Evolutionary conservation across 1,140 invertebrate species (phyloP).

Genomic region (Hylaeus volcanicus): DNA sequence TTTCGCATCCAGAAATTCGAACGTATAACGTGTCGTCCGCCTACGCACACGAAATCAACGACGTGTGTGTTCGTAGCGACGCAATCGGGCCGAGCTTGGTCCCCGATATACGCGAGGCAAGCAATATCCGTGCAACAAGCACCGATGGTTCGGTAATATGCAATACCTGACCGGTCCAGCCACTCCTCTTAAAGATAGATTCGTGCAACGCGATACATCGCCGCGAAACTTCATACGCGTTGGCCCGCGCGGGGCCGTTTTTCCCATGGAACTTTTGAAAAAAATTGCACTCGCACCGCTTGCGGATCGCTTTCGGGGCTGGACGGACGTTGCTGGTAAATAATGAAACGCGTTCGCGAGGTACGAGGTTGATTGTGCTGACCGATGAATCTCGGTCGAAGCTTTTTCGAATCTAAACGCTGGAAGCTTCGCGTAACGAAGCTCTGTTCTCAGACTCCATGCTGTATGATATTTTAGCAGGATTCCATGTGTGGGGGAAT

Average conservation of each 20-base stretch:
- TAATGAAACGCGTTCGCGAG: not conserved
- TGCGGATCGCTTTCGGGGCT: not conserved
- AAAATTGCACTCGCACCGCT: not conserved
- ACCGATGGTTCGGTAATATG: slow-evolving; percentile 49
- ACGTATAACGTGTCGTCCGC: not conserved
- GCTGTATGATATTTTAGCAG: too few relatives aligned
- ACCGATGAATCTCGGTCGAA: not conserved
- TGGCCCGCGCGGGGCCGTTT: slow-evolving; percentile 43
- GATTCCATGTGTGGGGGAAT: too few relatives aligned
- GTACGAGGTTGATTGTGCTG: not conserved
- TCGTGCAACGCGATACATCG: slow-evolving; percentile 46
- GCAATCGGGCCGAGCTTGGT: not conserved
- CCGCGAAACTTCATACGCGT: slow-evolving; percentile 47
- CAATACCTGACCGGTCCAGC: slow-evolving; percentile 20
- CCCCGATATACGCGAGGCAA: slow-evolving; percentile 12
- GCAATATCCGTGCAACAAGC: slow-evolving; percentile 56
- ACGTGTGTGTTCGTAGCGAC: not conserved
- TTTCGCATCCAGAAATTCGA: slow-evolving; percentile 3
- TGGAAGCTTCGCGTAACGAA: too few relatives aligned
- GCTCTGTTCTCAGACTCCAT: too few relatives aligned
- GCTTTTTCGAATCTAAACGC: too few relatives aligned
- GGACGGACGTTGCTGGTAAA: not conserved
- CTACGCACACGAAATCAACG: too few relatives aligned
- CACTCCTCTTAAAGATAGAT: slow-evolving; percentile 38
- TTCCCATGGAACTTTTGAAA: slow-evolving; percentile 1